Evolutionary conservation across 2,113 vertebrate genomes (phyloP).

Genomic region (Hemichromis elongatus): DNA sequence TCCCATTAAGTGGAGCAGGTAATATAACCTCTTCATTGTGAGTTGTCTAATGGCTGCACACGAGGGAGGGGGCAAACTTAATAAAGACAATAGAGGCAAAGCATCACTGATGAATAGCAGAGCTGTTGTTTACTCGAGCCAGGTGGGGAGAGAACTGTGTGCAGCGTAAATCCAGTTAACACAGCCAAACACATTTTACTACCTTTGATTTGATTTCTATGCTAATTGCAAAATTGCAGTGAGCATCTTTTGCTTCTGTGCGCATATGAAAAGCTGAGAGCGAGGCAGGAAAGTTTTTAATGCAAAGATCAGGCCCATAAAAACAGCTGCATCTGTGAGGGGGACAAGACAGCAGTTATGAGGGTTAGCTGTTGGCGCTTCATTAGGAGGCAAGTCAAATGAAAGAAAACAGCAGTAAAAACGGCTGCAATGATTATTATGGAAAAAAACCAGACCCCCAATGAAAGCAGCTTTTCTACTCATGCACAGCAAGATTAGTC

Average conservation of each 20-base stretch:
- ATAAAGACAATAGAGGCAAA: slow-evolving; percentile 60
- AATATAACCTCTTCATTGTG: slow-evolving; percentile 55
- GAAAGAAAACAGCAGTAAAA: slow-evolving; percentile 8
- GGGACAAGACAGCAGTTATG: neutral
- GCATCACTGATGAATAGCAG: slow-evolving; percentile 52
- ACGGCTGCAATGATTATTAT: neutral
- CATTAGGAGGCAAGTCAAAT: slow-evolving; percentile 22
- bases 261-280: neutral
- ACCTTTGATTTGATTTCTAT: slow-evolving; percentile 60
- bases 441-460: slow-evolving; percentile 5
- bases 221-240: slow-evolving; percentile 51
- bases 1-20: slow-evolving; percentile 47
- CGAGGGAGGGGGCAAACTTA: slow-evolving; percentile 57
- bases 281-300: neutral
- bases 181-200: slow-evolving; percentile 45
- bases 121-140: slow-evolving; percentile 53
- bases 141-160: slow-evolving; percentile 15
- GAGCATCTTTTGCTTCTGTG: slow-evolving; percentile 14
- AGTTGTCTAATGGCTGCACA: slow-evolving; percentile 40
- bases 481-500: neutral
- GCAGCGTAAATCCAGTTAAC: slow-evolving; percentile 59
- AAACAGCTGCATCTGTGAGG: neutral
- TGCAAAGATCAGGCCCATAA: neutral
- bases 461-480: neutral
- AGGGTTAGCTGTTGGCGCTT: slow-evolving; percentile 2